phyloP scores from a whole-genome alignment of 2,888 invertebrate genomes.

The Hedychridium roseum region DNA sequence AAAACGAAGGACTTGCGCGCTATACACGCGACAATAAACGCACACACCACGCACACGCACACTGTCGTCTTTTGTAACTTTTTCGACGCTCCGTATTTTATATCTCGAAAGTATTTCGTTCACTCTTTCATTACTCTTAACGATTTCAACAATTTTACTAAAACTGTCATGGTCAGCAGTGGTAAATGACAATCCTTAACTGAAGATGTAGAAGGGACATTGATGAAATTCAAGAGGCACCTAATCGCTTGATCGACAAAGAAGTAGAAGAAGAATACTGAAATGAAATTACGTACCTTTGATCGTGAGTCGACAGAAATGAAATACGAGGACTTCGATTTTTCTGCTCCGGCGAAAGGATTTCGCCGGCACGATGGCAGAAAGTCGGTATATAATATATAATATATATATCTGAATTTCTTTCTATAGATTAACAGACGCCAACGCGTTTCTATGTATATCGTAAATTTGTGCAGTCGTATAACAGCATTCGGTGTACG shows the following conservation, averaged over 20 bases:
- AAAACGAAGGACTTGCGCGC: neutral
- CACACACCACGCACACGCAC: slow-evolving; percentile 28
- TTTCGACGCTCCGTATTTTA: slow-evolving; percentile 19
- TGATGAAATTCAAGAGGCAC: slow-evolving; percentile 5
- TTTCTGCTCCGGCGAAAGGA: no score
- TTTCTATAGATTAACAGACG: neutral
- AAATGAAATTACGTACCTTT: no score
- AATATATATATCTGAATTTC: neutral
- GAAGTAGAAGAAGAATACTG: no score
- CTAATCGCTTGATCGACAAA: no score
- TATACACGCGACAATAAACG: slow-evolving; percentile 1
- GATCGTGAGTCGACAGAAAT: no score
- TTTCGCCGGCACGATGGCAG: no score
- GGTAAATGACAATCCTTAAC: neutral
- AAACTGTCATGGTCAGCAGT: no score
- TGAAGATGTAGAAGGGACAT: neutral
- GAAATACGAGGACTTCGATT: no score
- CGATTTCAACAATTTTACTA: no score
- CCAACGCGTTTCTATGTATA: neutral
- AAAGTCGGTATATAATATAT: no score
- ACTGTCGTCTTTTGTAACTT: slow-evolving; percentile 46
- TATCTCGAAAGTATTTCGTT: slow-evolving; percentile 9
- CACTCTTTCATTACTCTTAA: neutral
- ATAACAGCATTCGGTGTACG: slow-evolving; percentile 11
- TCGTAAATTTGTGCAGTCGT: slow-evolving; percentile 18